Conservation (phyloP, 2,113 vertebrate species). For the Rhadina sibilatrix region DNA sequence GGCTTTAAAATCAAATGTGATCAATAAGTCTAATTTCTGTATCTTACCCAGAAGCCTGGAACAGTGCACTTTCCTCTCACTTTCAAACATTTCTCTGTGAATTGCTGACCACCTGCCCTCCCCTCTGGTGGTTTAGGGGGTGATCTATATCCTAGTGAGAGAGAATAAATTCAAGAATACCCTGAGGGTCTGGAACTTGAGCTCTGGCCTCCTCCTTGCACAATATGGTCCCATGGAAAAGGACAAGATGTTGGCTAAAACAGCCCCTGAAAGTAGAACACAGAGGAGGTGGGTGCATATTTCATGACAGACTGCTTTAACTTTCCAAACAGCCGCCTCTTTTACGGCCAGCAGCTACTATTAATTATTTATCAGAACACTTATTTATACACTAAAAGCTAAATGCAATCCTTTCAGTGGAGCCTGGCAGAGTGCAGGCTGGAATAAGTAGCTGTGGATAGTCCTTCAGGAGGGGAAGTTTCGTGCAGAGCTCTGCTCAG, state of each 20-base stretch:
- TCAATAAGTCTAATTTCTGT: neutral
- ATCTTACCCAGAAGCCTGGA: neutral
- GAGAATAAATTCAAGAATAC: neutral
- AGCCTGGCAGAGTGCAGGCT: neutral
- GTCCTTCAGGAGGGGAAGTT: neutral
- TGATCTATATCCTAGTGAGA: neutral
- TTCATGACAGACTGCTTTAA: conserved; percentile 38
- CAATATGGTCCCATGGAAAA: neutral
- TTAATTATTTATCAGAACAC: conserved; percentile 56
- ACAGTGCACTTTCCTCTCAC: neutral
- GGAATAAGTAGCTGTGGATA: neutral
- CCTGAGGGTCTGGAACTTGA: neutral
- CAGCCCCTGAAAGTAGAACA: neutral
- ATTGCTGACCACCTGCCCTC: neutral
- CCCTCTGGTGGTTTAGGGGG: neutral
- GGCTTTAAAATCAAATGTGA: neutral
- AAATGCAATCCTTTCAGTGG: conserved; percentile 44
- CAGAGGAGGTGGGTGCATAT: conserved; percentile 24
- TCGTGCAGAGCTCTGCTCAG: neutral
- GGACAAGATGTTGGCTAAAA: neutral
- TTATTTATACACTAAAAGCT: conserved; percentile 59
- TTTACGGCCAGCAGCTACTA: conserved; percentile 41
- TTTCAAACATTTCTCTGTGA: neutral
- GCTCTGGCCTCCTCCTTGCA: neutral
- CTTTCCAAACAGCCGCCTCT: conserved; percentile 26